These are phyloP conservation scores for Agrochola macilenta DNA, from an alignment of 2,888 invertebrate genomes.

Conservation along the genomic window DNA sequence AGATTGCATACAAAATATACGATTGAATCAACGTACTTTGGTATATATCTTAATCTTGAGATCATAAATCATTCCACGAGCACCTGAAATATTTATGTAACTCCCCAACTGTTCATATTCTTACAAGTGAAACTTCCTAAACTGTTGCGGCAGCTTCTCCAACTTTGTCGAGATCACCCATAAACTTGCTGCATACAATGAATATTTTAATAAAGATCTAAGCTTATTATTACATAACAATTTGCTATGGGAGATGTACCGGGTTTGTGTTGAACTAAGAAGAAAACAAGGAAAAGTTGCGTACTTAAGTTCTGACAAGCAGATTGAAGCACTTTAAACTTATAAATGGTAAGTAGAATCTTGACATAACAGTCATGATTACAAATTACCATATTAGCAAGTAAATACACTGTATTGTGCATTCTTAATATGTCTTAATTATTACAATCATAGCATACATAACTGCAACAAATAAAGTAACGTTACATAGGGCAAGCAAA, in stretches of 20 bases:
- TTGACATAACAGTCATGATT: background rate
- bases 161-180: conserved; percentile 61
- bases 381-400: conserved; percentile 8
- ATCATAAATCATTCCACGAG: conserved; percentile 30
- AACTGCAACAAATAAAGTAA: conserved; percentile 9
- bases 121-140: conserved; percentile 58
- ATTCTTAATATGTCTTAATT: background rate
- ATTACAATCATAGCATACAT: background rate
- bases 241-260: conserved; percentile 32
- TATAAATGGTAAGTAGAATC: conserved; percentile 3
- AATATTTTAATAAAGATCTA: conserved; percentile 62
- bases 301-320: background rate
- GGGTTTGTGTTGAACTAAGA: conserved; percentile 18
- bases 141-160: conserved; percentile 61
- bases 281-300: conserved; percentile 17
- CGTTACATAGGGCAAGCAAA: conserved; percentile 1
- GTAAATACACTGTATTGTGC: background rate
- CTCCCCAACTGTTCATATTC: conserved; percentile 44
- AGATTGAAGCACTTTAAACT: conserved; percentile 14
- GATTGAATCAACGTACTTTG: conserved; percentile 6
- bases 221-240: conserved; percentile 57
- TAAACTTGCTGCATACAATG: conserved; percentile 61
- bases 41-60: background rate
- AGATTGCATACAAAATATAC: conserved; percentile 6
- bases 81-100: conserved; percentile 45